phyloP scores from a whole-genome alignment of 1,140 invertebrate genomes.

The Adoxophyes honmai region DNA sequence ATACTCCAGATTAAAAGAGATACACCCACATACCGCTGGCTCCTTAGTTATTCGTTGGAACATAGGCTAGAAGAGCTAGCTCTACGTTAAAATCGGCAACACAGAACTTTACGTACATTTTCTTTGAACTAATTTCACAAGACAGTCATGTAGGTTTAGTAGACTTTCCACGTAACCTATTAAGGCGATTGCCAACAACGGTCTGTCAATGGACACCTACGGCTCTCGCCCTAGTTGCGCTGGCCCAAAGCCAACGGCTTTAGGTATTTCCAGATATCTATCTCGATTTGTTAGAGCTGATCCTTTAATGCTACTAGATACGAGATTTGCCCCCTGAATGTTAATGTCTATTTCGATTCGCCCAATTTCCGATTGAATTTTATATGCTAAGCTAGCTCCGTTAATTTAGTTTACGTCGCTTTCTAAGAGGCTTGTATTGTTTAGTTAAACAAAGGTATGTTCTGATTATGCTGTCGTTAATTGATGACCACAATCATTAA shows the following conservation, averaged over 20 bases:
- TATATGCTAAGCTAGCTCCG: not conserved
- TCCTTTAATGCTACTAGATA: slow-evolving; percentile 20
- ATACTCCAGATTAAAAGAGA: no score
- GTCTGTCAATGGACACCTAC: slow-evolving; percentile 57
- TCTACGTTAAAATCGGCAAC: no score
- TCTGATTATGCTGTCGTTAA: no score
- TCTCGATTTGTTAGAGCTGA: slow-evolving; percentile 30
- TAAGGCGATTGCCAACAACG: slow-evolving; percentile 65
- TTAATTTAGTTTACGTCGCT: no score
- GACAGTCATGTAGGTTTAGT: slow-evolving; percentile 14
- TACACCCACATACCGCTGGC: no score
- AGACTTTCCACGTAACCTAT: slow-evolving; percentile 54
- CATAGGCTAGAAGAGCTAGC: no score
- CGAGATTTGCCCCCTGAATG: slow-evolving; percentile 1
- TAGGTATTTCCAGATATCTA: slow-evolving; percentile 34
- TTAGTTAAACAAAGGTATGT: no score
- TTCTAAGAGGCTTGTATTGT: no score
- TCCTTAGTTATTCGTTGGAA: no score
- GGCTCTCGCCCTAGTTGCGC: slow-evolving; percentile 57
- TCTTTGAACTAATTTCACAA: not conserved
- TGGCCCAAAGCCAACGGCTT: slow-evolving; percentile 59
- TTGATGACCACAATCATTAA: no score
- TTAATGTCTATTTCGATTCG: slow-evolving; percentile 7
- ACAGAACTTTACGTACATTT: not conserved
- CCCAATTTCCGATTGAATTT: slow-evolving; percentile 10